Base-by-base conservation (phyloP, 23 tunicate genomes). In the Styela plicata region DNA sequence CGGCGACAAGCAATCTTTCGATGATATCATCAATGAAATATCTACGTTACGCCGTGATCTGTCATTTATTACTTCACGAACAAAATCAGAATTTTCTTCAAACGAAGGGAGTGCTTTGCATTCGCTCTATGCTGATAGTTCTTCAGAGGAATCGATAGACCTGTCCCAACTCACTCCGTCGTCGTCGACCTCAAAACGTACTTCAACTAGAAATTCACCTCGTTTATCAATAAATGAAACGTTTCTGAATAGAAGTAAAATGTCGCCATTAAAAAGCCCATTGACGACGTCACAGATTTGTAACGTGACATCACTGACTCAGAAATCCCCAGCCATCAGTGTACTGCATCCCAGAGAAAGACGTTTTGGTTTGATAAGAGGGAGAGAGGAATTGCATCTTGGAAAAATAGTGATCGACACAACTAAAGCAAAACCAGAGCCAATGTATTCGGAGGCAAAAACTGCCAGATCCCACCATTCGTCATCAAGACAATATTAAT, bases 381-480 rank as follows among this genome's bases (percentile, higher is more conserved):
- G 34, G 3, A 22, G 77, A 32, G 34, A 71, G 34, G 36, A 31
- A 2, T 36, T 3, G 2, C 35, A 22, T 5, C 3, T 71, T 3
- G 77, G 77, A 7, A 71, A 71, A 71, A 71, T 71, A 3, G 77
- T 71, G 24, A 71, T 71, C 35, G 77, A 71, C 35, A 71, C 77
- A 7, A 71, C 77, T 21, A 31, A 34, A 71, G 77, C 77, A 2
- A 71, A 71, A 32, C 32, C 23, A 34, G 77, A 71, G 29, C 24
- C 3, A 2, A 33, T 33, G 7, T 3, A 71, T 29, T 7, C 30
- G 7, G 70, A 24, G 17, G 31, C 70, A 10, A 66, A 7, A 17
- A 66, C 18, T 24, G 70, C 31, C 18, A 27, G 70, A 66, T 17
- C 70, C 31, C 70, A 27, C 7, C 31, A 66, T 66, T 44, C 57